Evolutionary conservation across 53 echinoderm and acorn worm genomes (phyloP), one percentile per base, ranked within the genome.

Genomic region (Arbacia lixula): DNA sequence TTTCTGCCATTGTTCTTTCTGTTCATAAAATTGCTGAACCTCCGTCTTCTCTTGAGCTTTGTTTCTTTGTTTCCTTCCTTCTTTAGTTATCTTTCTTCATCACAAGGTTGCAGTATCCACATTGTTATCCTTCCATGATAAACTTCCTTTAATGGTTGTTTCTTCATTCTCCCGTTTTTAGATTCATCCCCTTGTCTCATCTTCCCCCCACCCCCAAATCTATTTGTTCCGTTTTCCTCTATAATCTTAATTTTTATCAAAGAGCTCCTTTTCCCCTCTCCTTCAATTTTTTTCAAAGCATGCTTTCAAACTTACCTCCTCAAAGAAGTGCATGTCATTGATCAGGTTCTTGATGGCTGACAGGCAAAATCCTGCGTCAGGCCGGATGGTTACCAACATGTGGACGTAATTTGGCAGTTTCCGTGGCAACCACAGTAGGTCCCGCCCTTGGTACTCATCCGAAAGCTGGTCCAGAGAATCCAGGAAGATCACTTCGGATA

Each of bases 391-490:
- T 37, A 93, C 89, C 2, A 96, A 62, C 63, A 96, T 64, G 52
- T 87, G 88, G 21, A 96, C 93, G 57, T 89, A 66, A 32, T 69
- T 55, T 11, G 96, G 93, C 4, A 96, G 85, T 43, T 52, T 40
- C 34, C 66, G 55, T 40, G 89, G 91, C 32, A 96, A 84, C 96
- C 96, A 96, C 28, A 91, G 85, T 50, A 96, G 87, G 72, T 93
- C 93, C 12, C 85, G 93, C 37, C 87, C 96, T 60, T 96, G 89
- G 58, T 96, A 85, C 41, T 96, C 96, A 66, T 93, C 84, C 4
- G 88, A 88, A 29, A 93, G 89, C 77, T 96, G 96, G 57, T 95
- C 95, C 87, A 95, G 56, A 33, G 95, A 93, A 69, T 95, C 95
- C 37, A 95, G 60, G 69, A 95, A 95, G 39, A 95, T 71, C 53